phyloP scores from a whole-genome alignment of 1,140 invertebrate species.

The Berghia stephanieae region DNA sequence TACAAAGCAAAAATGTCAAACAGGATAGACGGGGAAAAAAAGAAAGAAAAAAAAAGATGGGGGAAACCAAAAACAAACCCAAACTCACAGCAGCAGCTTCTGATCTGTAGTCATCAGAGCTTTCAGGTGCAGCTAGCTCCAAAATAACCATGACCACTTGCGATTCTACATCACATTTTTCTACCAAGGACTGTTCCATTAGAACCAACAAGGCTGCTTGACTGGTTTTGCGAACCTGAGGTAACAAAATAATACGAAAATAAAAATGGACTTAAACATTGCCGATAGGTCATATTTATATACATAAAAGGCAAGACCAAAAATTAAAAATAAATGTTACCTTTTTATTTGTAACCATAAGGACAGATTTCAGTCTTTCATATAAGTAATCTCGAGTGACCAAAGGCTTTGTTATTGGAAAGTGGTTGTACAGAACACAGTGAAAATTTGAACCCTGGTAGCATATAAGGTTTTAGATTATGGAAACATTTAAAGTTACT shows the following conservation, averaged over 20 bases:
- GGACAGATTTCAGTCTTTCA: too few species aligned
- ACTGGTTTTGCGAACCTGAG: constrained; percentile 74
- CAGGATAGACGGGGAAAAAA: not conserved
- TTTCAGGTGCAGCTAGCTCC: constrained; percentile 66
- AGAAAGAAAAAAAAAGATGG: not conserved
- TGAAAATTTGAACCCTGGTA: too few species aligned
- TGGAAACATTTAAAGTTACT: too few species aligned
- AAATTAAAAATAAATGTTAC: not conserved
- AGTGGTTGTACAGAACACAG: too few species aligned
- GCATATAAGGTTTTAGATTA: too few species aligned
- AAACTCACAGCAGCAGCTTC: constrained; percentile 70
- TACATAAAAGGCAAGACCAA: not conserved
- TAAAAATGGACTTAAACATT: not conserved
- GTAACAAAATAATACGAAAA: constrained; percentile 34
- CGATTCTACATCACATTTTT: constrained; percentile 71
- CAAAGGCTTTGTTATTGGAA: too few species aligned
- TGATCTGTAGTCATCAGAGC: constrained; percentile 70
- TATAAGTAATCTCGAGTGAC: too few species aligned
- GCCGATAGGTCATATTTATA: too few species aligned
- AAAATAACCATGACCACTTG: constrained; percentile 73
- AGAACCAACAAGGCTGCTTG: constrained; percentile 73
- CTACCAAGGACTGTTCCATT: constrained; percentile 73
- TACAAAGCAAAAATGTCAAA: too few species aligned
- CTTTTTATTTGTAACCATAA: too few species aligned
- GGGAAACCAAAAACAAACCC: too few species aligned